These are phyloP conservation scores for Nomada ferruginata DNA, from an alignment of 2,888 invertebrate species.

Conservation along the genomic window DNA sequence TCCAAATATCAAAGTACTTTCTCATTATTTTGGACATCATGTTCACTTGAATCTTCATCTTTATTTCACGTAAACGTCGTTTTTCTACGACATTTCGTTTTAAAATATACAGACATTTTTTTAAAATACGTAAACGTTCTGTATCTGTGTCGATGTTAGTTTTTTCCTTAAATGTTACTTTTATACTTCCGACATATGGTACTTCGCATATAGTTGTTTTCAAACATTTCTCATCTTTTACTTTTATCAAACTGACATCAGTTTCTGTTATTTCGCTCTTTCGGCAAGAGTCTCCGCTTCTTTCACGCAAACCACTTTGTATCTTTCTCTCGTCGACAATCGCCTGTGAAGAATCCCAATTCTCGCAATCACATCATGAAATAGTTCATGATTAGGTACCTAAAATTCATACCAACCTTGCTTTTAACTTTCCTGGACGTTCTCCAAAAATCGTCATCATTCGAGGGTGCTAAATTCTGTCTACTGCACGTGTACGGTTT, in stretches of 20 bases:
- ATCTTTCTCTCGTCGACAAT: neutral
- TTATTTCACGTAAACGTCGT: constrained; percentile 70
- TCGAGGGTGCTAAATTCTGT: constrained; percentile 66
- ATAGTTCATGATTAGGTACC: neutral
- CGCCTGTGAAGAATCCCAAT: neutral
- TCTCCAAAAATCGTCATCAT: constrained; percentile 75
- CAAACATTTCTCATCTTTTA: neutral
- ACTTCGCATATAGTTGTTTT: constrained; percentile 22
- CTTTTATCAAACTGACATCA: neutral
- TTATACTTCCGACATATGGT: constrained; percentile 67
- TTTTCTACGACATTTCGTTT: constrained; percentile 66
- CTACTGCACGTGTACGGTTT: constrained; percentile 65
- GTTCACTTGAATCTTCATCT: constrained; percentile 66
- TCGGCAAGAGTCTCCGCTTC: neutral
- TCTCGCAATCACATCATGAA: neutral
- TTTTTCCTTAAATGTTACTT: constrained; percentile 79
- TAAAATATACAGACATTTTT: constrained; percentile 68
- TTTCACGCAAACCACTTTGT: neutral
- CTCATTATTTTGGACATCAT: constrained; percentile 60
- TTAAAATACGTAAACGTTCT: constrained; percentile 60
- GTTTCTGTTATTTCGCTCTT: neutral
- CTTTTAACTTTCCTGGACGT: constrained; percentile 57
- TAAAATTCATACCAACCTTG: constrained; percentile 43
- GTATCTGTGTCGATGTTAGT: constrained; percentile 57
- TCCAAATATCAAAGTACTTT: constrained; percentile 75